These are phyloP conservation scores for Aricia artaxerxes DNA, from an alignment of 2,888 invertebrate species.

Conservation along the genomic window DNA sequence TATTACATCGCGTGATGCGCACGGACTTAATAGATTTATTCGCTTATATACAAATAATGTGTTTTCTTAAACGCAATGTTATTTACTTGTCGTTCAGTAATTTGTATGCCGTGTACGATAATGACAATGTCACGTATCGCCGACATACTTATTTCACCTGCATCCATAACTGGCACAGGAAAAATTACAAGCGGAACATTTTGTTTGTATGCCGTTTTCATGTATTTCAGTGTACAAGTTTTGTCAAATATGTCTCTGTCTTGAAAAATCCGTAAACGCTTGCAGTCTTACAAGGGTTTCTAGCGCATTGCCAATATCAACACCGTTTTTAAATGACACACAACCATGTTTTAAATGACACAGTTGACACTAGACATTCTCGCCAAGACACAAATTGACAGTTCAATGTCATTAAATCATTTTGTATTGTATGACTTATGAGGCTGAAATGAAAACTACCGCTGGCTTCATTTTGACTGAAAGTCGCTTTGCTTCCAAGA, in stretches of 20 bases:
- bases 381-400: too few species aligned
- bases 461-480: too few species aligned
- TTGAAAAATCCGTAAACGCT: not conserved
- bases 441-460: too few species aligned
- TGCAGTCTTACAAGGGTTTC: not conserved
- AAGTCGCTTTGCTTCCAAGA: too few species aligned
- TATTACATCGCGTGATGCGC: not conserved
- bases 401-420: too few species aligned
- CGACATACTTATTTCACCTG: slow-evolving; percentile 44
- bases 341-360: not conserved
- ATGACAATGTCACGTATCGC: slow-evolving; percentile 60
- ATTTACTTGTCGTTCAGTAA: slow-evolving; percentile 45
- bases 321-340: not conserved
- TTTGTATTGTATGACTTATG: too few species aligned
- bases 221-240: not conserved
- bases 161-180: slow-evolving; percentile 33
- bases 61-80: slow-evolving; percentile 33
- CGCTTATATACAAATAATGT: not conserved
- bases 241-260: not conserved
- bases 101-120: slow-evolving; percentile 55
- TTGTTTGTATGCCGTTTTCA: slow-evolving; percentile 9
- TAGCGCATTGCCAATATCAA: not conserved
- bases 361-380: too few species aligned
- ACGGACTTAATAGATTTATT: not conserved
- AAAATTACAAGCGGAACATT: not conserved